Evolutionary conservation across 1,140 invertebrate genomes (phyloP).

Genomic region (Popillia japonica): DNA sequence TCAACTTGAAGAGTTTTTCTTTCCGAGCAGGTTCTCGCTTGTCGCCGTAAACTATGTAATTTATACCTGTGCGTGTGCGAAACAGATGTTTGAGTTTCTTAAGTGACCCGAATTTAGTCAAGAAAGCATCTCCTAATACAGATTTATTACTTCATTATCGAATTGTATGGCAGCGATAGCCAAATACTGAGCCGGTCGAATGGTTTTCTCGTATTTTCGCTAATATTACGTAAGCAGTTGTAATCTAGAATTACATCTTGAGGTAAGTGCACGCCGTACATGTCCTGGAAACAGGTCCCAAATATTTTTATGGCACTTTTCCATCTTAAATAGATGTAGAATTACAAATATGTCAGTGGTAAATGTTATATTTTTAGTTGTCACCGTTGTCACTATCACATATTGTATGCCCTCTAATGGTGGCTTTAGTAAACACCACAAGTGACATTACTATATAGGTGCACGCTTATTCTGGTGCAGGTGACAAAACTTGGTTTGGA

Average conservation of each 20-base stretch:
- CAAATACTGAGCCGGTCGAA: neutral
- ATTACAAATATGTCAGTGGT: no score
- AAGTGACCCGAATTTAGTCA: constrained; percentile 11
- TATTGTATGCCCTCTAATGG: no score
- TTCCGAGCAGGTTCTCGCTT: neutral
- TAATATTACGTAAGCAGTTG: neutral
- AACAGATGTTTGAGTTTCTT: neutral
- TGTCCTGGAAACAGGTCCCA: no score
- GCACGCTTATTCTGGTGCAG: no score
- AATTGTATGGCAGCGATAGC: neutral
- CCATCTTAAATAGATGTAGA: no score
- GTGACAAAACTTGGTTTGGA: no score
- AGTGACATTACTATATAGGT: no score
- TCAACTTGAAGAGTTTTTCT: neutral
- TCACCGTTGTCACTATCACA: no score
- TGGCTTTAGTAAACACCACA: no score
- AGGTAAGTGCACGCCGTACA: no score
- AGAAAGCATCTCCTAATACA: neutral
- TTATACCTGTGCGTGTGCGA: neutral
- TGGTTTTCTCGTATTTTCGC: neutral
- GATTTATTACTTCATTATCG: constrained; percentile 7
- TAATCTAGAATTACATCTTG: neutral
- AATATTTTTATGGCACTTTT: no score
- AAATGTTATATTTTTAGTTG: no score
- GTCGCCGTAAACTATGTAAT: neutral